Percentiles rank a stretch among this genome's conserved stretches.
These are phyloP conservation scores for Congeria kusceri DNA, from an alignment of 2,888 invertebrate species.

Conservation along the genomic window DNA sequence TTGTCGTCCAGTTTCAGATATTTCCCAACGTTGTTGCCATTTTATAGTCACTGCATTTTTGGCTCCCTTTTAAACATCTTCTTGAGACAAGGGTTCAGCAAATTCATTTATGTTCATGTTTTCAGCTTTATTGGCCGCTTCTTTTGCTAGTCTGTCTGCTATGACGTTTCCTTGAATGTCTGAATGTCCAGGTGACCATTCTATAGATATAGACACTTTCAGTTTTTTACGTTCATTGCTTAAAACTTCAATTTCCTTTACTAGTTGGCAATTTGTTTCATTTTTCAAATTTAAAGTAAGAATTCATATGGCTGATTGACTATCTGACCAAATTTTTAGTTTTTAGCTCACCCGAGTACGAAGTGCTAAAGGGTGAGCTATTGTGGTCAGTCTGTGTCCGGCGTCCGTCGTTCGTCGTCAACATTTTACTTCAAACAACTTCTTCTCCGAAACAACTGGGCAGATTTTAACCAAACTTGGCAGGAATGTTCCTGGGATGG, in stretches of 20 bases:
- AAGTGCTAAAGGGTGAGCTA: no score
- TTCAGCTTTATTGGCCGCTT: conserved; percentile 22
- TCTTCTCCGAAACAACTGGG: no score
- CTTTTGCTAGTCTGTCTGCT: conserved; percentile 16
- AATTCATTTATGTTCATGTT: neutral
- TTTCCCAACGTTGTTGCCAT: no score
- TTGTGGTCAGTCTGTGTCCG: no score
- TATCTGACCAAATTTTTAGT: conserved; percentile 13
- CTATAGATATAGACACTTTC: neutral
- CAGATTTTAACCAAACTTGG: no score
- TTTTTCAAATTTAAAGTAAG: conserved; percentile 20
- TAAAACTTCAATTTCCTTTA: neutral
- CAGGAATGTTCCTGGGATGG: no score
- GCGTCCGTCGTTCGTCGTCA: no score
- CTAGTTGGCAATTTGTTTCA: neutral
- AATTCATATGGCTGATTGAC: conserved; percentile 22
- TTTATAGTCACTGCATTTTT: neutral
- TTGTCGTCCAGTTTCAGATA: neutral
- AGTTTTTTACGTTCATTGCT: no score
- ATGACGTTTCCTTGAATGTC: no score
- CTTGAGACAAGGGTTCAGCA: neutral
- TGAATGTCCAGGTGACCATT: conserved; percentile 6
- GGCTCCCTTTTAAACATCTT: no score
- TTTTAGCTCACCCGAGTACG: neutral
- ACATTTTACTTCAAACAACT: no score